Percentiles rank a stretch among this genome's conserved stretches.
Conservation (phyloP, 2,113 vertebrate genomes). For the Lota lota region DNA sequence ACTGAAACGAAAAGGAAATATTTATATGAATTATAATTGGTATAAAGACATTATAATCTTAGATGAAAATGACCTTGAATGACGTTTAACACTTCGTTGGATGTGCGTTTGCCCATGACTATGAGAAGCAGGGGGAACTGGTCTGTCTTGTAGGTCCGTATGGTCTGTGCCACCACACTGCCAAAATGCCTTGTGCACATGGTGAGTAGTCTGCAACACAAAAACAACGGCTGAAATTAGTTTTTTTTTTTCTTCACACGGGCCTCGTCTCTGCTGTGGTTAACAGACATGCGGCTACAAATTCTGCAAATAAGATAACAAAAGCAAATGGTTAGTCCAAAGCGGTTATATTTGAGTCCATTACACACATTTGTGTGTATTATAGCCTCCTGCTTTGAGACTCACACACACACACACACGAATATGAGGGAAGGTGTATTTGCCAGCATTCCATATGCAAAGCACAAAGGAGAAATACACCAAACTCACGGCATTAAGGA, state of each 20-base stretch:
- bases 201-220: conserved; percentile 86
- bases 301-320: not conserved
- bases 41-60: too few species aligned
- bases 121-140: conserved; percentile 97
- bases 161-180: conserved; percentile 94
- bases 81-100: conserved; percentile 98
- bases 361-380: too few species aligned
- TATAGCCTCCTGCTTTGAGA: too few species aligned
- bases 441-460: conserved; percentile 24
- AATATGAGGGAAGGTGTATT: not conserved
- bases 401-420: conserved; percentile 4
- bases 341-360: too few species aligned
- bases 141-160: conserved; percentile 96
- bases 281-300: not conserved
- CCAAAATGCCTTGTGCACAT: conserved; percentile 98
- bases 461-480: conserved; percentile 50
- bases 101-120: conserved; percentile 98
- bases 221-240: not conserved
- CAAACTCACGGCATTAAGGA: conserved; percentile 64
- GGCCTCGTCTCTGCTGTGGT: not conserved
- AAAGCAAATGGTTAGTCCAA: too few species aligned
- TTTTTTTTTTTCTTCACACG: too few species aligned
- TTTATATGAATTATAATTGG: too few species aligned
- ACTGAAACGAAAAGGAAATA: too few species aligned
- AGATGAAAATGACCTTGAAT: conserved; percentile 84